These are phyloP conservation scores for Ferrisia virgata DNA, from an alignment of 2,888 invertebrate species.

Conservation along the genomic window DNA sequence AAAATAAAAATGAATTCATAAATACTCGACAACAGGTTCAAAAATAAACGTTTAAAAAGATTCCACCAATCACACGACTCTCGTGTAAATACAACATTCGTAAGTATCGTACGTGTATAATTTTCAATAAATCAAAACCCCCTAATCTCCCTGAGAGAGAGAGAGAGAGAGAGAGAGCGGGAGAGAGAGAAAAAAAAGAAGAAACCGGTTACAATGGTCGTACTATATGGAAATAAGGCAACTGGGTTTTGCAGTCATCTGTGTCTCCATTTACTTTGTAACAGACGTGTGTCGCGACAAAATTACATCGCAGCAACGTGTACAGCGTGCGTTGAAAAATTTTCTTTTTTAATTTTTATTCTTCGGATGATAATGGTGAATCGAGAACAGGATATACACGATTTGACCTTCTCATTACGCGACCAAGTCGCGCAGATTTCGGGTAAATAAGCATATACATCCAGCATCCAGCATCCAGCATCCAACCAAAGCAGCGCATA, in stretches of 20 bases:
- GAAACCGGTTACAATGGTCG: background rate
- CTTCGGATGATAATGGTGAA: background rate
- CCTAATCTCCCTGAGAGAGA: background rate
- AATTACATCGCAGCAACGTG: background rate
- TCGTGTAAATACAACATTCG: background rate
- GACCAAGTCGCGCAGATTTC: background rate
- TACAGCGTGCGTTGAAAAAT: background rate
- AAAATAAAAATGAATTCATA: too few relatives aligned
- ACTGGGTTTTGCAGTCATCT: background rate
- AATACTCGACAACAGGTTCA: too few relatives aligned
- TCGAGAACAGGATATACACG: slow-evolving; percentile 21
- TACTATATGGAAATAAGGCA: background rate
- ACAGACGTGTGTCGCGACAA: background rate
- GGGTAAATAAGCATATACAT: too few relatives aligned
- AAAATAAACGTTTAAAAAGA: too few relatives aligned
- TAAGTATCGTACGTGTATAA: background rate
- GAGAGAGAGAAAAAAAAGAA: background rate
- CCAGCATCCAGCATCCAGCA: background rate
- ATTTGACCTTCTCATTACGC: slow-evolving; percentile 17
- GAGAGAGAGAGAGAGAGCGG: too few relatives aligned
- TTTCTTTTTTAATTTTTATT: background rate
- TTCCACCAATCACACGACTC: background rate
- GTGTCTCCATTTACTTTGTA: background rate
- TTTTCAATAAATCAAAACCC: background rate
- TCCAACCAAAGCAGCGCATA: background rate